phyloP scores from a whole-genome alignment of 2,797 vertebrate genomes.

The Microchirus variegatus region DNA sequence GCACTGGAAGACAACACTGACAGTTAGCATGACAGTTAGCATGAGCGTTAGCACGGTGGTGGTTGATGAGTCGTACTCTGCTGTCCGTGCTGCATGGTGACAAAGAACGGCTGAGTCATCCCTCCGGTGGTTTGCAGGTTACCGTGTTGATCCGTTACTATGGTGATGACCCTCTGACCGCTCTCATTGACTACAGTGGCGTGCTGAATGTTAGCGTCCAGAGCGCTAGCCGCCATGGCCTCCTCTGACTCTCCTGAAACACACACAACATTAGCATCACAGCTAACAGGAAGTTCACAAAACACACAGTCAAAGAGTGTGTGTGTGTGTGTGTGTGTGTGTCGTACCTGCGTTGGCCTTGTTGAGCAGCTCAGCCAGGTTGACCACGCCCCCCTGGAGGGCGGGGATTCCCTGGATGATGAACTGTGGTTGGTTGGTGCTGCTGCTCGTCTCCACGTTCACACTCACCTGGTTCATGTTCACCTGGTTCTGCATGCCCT shows the following conservation, averaged over 20 bases:
- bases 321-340: not conserved
- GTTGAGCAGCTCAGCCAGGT: constrained; percentile 79
- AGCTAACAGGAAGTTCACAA: not conserved
- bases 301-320: not conserved
- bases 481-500: constrained; percentile 89
- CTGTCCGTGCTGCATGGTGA: constrained; percentile 88
- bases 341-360: constrained; percentile 78
- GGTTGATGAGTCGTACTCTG: constrained; percentile 77
- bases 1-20: constrained; percentile 72
- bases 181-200: constrained; percentile 77
- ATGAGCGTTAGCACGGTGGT: rapidly evolving
- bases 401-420: constrained; percentile 81
- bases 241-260: constrained; percentile 80
- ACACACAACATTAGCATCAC: not conserved
- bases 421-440: constrained; percentile 78
- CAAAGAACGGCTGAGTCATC: constrained; percentile 85
- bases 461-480: constrained; percentile 76
- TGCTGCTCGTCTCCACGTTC: constrained; percentile 69
- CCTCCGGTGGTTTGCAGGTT: constrained; percentile 79
- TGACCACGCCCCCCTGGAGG: constrained; percentile 83
- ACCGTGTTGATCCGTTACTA: constrained; percentile 87
- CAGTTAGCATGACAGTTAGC: not conserved
- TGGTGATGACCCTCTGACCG: constrained; percentile 89
- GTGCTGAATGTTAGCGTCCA: constrained; percentile 82
- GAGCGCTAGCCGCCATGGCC: constrained; percentile 71